phyloP scores from a whole-genome alignment of 1,140 invertebrate genomes.

The Maconellicoccus hirsutus region DNA sequence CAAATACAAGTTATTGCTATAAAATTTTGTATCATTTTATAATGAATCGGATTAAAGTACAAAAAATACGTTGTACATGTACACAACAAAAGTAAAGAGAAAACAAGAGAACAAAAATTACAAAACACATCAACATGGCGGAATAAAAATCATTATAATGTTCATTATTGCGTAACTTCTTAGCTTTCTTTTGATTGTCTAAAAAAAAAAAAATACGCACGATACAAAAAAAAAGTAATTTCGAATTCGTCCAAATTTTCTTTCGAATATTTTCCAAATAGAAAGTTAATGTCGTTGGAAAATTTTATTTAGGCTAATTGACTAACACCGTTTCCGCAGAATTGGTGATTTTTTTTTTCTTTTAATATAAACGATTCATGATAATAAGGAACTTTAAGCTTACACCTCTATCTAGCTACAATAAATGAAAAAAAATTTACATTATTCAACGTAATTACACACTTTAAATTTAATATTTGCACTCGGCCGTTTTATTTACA shows the following conservation, averaged over 20 bases:
- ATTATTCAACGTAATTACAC: background rate
- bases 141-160: background rate
- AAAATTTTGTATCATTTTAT: slow-evolving; percentile 8
- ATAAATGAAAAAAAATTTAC: background rate
- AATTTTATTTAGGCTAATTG: background rate
- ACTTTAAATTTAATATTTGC: slow-evolving; percentile 18
- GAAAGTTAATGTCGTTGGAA: background rate
- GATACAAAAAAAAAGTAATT: background rate
- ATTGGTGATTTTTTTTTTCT: background rate
- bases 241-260: background rate
- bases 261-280: too few species aligned
- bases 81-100: background rate
- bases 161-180: background rate
- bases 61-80: background rate
- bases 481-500: slow-evolving; percentile 19
- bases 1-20: slow-evolving; percentile 19
- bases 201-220: background rate
- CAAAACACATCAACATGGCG: background rate
- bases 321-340: background rate
- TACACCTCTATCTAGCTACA: background rate
- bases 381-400: background rate
- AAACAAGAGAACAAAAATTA: background rate
- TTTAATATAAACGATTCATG: slow-evolving; percentile 1
- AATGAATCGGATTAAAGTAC: background rate
- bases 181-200: background rate